Conservation (phyloP, 2,888 invertebrate genomes). For the Amphipoea lucens region DNA sequence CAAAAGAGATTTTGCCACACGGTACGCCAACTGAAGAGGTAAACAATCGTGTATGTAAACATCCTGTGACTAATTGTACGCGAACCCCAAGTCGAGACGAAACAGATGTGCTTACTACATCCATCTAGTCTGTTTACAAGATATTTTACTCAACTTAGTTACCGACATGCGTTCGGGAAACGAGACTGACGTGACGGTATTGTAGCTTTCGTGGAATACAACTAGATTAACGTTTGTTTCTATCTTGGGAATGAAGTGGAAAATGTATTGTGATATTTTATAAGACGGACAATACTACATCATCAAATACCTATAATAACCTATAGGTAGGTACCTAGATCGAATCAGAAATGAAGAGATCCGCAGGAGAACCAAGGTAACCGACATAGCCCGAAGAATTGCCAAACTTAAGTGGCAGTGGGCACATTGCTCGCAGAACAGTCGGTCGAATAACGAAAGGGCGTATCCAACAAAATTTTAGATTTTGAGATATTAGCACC, state of each 20-base stretch:
- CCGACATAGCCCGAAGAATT: too few species aligned
- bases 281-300: neutral
- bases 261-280: constrained; percentile 12
- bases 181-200: constrained; percentile 14
- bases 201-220: constrained; percentile 37
- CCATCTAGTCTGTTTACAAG: constrained; percentile 77
- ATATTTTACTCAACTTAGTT: constrained; percentile 65
- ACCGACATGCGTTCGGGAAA: constrained; percentile 28
- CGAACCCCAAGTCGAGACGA: constrained; percentile 71
- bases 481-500: too few species aligned
- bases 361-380: too few species aligned
- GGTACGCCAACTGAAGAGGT: constrained; percentile 59
- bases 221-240: constrained; percentile 17
- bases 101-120: constrained; percentile 79
- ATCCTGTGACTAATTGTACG: constrained; percentile 82
- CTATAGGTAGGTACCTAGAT: neutral
- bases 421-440: too few species aligned
- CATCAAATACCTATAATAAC: neutral
- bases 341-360: too few species aligned
- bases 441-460: too few species aligned
- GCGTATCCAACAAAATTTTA: too few species aligned
- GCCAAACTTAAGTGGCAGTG: too few species aligned
- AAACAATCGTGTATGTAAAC: constrained; percentile 77
- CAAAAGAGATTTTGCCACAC: constrained; percentile 34
- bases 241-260: neutral